These are phyloP conservation scores for Glareola pratincola DNA, from an alignment of 2,113 vertebrate species.

Conservation along the genomic window DNA sequence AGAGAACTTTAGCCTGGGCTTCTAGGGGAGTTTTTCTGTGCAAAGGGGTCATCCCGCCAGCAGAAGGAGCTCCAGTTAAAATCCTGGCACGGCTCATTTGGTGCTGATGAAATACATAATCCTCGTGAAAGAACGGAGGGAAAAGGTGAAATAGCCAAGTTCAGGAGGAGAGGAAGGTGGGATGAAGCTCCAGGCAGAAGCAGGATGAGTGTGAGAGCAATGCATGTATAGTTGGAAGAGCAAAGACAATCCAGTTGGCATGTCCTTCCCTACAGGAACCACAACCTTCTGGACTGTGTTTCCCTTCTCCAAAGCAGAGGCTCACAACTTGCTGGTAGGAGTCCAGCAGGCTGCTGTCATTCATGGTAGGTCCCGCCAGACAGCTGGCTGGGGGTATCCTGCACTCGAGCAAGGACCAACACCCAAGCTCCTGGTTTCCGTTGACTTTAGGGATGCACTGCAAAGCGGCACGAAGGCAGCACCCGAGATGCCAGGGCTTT, in stretches of 20 bases:
- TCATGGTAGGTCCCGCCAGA: neutral
- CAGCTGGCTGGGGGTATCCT: neutral
- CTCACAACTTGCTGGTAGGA: neutral
- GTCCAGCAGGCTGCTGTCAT: neutral
- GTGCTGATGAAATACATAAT: neutral
- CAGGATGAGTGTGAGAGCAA: neutral
- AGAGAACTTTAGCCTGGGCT: neutral
- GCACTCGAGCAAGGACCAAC: neutral
- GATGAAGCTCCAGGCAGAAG: neutral
- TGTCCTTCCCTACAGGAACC: neutral
- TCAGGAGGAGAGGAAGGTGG: neutral
- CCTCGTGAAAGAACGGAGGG: neutral
- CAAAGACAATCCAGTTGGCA: neutral
- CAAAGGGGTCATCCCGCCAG: neutral
- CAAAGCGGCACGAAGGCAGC: neutral
- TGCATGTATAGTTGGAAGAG: neutral
- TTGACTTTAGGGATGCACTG: neutral
- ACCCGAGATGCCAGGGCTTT: accelerated
- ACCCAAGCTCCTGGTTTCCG: neutral
- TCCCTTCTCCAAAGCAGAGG: neutral
- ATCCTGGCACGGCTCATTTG: neutral
- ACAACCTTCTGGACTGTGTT: neutral
- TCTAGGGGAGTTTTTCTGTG: neutral
- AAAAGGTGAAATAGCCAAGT: neutral
- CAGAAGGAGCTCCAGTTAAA: constrained; percentile 55